These are phyloP conservation scores for Aporrectodea caliginosa DNA, from an alignment of 1,140 invertebrate genomes.

Conservation along the genomic window DNA sequence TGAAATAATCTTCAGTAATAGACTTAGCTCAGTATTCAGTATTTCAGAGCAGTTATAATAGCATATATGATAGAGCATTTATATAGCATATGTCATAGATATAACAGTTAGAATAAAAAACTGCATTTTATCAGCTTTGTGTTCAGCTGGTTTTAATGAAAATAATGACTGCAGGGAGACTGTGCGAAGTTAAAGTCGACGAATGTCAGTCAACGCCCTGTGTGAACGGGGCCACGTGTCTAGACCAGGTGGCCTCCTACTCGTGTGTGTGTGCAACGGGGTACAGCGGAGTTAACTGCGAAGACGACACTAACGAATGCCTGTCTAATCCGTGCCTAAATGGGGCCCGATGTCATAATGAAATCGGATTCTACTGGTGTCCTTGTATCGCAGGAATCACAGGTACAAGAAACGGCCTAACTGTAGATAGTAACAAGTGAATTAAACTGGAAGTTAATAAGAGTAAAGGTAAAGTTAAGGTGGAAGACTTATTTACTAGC, in stretches of 20 bases:
- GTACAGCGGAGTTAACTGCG: conserved; percentile 34
- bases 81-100: no score
- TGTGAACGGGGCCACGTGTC: conserved; percentile 89
- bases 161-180: conserved; percentile 69
- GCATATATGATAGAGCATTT: no score
- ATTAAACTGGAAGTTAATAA: no score
- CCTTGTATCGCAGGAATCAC: neutral
- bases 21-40: no score
- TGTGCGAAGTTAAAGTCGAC: conserved; percentile 91
- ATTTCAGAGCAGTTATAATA: no score
- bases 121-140: no score
- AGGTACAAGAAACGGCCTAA: conserved; percentile 1
- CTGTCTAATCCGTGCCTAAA: conserved; percentile 34
- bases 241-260: conserved; percentile 77
- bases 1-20: no score
- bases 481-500: no score
- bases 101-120: no score
- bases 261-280: conserved; percentile 31
- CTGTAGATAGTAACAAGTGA: no score
- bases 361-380: neutral
- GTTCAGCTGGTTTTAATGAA: no score
- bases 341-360: conserved; percentile 34
- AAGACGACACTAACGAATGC: conserved; percentile 27
- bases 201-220: conserved; percentile 77
- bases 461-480: no score